Base-by-base conservation (phyloP, 2,888 invertebrate genomes). In the Drosophila lacicola region DNA sequence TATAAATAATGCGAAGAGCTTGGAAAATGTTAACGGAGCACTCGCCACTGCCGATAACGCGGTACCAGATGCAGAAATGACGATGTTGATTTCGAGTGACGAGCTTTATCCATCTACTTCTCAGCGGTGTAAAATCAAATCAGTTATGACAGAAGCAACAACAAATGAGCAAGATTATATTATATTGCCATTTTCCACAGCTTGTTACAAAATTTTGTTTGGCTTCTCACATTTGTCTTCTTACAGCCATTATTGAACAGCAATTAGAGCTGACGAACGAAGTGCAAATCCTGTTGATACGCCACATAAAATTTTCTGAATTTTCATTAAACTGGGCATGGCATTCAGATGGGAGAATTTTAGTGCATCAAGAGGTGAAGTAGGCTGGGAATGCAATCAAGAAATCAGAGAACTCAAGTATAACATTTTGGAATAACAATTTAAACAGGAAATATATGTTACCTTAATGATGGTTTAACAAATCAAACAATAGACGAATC, bases 1-100 rank as follows among this genome's bases (percentile, higher is more conserved):
- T 85, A 85, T 85, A 82, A 85, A 85, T 85, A 85, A 85, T 88
- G 74, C 71, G 79, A 21, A 71, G 69, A 65, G 67, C 63, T 66
- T 57, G 56, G 60, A 71, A 71, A 74, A 74, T 67, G 68, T 45
- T 71, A 60, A 77, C 67, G 50, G 39, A 78, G 46, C 64, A 77
- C 70, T 86, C 60, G 68, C 77, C 84, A 81, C 83, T 77, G 86
- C 87, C 87, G 82, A 53, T 66, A 78, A 57, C 37, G 56, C 47
- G 50, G 45, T 64, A 75, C 65, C 71, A 78, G 71, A 13, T 53
- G 50, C 47, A 45, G 33, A 34, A 37, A 25, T 53, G 42, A 42
- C 42, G 42, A 33, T 46, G 70, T 62, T 58, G 64, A 44, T 56
- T 53, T 49, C 45, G 47, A 33, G 36, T 66, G 56, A 50, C 44